A percentile compares a stretch with the other conserved stretches of the same genome.
These are phyloP conservation scores for Leucopternis melanops DNA, from an alignment of 2,113 vertebrate species.

Conservation along the genomic window DNA sequence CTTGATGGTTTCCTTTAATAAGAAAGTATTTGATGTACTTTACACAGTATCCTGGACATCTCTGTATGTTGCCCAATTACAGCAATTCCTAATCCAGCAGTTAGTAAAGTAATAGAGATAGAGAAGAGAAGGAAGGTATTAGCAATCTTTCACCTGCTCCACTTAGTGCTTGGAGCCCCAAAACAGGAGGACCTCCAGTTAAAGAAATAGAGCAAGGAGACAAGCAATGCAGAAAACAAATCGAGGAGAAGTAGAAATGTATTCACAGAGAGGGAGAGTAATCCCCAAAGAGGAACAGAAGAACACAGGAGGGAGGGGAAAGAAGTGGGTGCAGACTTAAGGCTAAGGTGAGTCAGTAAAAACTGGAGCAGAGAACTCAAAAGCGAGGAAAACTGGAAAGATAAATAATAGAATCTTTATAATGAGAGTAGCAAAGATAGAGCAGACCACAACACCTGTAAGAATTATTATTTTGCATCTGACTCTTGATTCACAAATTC, in stretches of 20 bases:
- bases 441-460: background rate
- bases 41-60: background rate
- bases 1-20: background rate
- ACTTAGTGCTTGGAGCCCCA: background rate
- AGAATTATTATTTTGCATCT: background rate
- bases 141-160: background rate
- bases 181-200: background rate
- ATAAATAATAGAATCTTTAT: background rate
- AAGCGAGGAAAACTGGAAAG: background rate
- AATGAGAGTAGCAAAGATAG: background rate
- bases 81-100: background rate
- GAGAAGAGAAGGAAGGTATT: background rate
- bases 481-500: background rate
- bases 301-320: background rate
- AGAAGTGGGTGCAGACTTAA: background rate
- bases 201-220: background rate
- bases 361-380: background rate
- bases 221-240: background rate
- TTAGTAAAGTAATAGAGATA: background rate
- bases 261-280: background rate
- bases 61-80: background rate
- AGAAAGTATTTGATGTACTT: background rate
- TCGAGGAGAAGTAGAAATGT: background rate
- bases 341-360: background rate
- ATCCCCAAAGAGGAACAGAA: background rate